phyloP scores from a whole-genome alignment of 2,888 invertebrate genomes.

The Caenorhabditis sp. region DNA sequence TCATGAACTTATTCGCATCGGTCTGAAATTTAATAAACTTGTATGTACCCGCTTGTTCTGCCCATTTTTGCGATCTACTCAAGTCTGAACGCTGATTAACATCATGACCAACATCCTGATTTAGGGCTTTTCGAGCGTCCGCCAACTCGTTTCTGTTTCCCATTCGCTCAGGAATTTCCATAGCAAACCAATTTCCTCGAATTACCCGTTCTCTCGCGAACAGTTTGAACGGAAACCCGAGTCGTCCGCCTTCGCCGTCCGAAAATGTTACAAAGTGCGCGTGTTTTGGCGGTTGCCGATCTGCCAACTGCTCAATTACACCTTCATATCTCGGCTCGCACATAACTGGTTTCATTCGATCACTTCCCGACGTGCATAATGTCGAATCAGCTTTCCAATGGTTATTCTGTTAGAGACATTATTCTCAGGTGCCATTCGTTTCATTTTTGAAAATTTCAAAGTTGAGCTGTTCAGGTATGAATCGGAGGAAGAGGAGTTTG shows the following conservation, averaged over 20 bases:
- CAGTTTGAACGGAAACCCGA: conserved; percentile 29
- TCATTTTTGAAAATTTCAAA: neutral
- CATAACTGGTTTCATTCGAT: conserved; percentile 31
- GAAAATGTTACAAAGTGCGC: conserved; percentile 52
- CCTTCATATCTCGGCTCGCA: neutral
- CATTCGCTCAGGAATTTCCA: too few relatives aligned
- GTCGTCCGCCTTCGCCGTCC: conserved; percentile 12
- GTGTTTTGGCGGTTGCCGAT: conserved; percentile 38
- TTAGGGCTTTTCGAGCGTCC: too few relatives aligned
- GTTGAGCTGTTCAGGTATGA: conserved; percentile 70
- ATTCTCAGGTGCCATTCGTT: conserved; percentile 33
- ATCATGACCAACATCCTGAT: too few relatives aligned
- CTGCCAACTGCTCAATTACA: conserved; percentile 53
- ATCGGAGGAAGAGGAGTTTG: conserved; percentile 76
- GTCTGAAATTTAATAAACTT: too few relatives aligned
- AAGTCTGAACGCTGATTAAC: too few relatives aligned
- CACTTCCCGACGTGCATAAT: conserved; percentile 26
- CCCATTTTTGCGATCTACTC: too few relatives aligned
- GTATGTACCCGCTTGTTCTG: too few relatives aligned
- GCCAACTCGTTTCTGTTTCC: too few relatives aligned
- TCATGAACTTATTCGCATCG: too few relatives aligned
- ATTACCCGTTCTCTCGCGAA: conserved; percentile 24
- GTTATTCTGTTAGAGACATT: conserved; percentile 52
- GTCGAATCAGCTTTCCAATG: conserved; percentile 51
- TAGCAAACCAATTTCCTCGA: conserved; percentile 28